Percentiles rank a stretch among this genome's conserved stretches.
These are phyloP conservation scores for Pachyseris speciosa DNA, from an alignment of 64 coral and sea anemone species.

Conservation along the genomic window DNA sequence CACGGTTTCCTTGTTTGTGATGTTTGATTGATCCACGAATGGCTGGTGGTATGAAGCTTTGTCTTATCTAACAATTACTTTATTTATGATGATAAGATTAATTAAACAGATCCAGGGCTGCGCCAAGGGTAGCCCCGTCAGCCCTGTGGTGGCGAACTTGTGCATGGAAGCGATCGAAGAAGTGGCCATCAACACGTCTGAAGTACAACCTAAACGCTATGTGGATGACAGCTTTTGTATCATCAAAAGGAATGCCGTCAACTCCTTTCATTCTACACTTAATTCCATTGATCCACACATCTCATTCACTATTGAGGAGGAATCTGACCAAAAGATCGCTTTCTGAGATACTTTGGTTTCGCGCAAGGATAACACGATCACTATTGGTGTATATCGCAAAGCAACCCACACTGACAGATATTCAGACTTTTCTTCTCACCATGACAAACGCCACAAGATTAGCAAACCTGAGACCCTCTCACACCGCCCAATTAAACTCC, in stretches of 20 bases:
- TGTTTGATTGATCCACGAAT: too few species aligned
- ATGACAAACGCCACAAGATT: conserved; percentile 22
- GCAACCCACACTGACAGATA: conserved; percentile 20
- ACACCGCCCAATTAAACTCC: not conserved
- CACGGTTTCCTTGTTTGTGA: too few species aligned
- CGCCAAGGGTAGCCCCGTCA: too few species aligned
- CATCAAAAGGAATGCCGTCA: not conserved
- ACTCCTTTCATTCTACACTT: not conserved
- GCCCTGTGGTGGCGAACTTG: not conserved
- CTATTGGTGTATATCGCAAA: conserved; percentile 14
- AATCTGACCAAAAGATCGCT: too few species aligned
- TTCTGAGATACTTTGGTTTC: not conserved
- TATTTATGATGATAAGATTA: too few species aligned
- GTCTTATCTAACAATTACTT: too few species aligned
- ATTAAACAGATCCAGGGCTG: too few species aligned
- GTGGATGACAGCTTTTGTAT: conserved; percentile 1
- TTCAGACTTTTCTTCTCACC: conserved; percentile 30
- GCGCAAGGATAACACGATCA: conserved; percentile 3
- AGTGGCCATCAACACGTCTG: conserved; percentile 9
- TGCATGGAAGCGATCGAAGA: too few species aligned
- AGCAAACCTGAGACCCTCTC: not conserved
- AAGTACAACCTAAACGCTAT: conserved; percentile 11
- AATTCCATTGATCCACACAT: too few species aligned
- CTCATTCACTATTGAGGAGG: too few species aligned
- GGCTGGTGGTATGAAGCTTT: too few species aligned